Conservation (phyloP, 1,140 invertebrate species). For the Drosophila miranda region DNA sequence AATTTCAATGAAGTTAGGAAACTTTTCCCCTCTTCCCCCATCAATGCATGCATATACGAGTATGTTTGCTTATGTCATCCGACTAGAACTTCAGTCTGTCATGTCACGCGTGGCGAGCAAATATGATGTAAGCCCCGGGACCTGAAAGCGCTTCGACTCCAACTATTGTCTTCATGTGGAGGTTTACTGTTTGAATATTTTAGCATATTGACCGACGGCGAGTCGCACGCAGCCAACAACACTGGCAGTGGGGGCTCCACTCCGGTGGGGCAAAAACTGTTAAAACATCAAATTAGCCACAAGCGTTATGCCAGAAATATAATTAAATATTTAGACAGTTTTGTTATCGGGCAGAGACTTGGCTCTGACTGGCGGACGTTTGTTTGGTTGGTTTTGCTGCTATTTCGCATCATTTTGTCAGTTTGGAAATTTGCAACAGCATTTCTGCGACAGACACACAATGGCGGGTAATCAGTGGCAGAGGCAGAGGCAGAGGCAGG, state of each 20-base stretch:
- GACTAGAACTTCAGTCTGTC: not conserved
- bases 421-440: conserved; percentile 11
- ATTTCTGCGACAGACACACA: not conserved
- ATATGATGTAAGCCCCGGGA: not conserved
- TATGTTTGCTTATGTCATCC: not conserved
- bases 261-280: conserved; percentile 19
- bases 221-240: conserved; percentile 6
- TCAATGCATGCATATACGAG: too few relatives aligned
- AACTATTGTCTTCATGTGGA: conserved; percentile 2
- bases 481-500: not conserved
- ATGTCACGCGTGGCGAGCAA: not conserved
- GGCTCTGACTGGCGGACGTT: not conserved
- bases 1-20: too few relatives aligned
- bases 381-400: conserved; percentile 2
- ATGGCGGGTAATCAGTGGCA: not conserved
- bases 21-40: not conserved
- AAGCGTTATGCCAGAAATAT: conserved; percentile 22
- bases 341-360: conserved; percentile 23
- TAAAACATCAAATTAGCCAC: conserved; percentile 16
- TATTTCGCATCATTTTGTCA: conserved; percentile 1
- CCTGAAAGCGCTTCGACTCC: not conserved
- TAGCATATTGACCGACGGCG: conserved; percentile 41
- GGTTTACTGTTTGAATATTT: conserved; percentile 55
- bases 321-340: conserved; percentile 33
- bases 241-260: conserved; percentile 7